Evolutionary conservation across 2,888 invertebrate genomes (phyloP).

Genomic region (Alloscopus bannaensis): DNA sequence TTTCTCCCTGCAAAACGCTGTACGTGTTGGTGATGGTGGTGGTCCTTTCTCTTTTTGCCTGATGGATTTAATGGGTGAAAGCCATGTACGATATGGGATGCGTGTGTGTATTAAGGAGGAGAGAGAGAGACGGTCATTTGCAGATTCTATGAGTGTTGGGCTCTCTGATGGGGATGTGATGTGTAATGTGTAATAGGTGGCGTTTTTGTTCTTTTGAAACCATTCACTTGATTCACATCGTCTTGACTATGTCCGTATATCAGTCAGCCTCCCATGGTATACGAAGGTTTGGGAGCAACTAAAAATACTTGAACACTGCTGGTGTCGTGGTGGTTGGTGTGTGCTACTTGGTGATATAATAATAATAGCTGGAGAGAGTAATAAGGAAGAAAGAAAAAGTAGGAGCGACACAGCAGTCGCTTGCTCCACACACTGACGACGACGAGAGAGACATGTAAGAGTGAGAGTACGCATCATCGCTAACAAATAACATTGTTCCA

Average conservation of each 20-base stretch:
- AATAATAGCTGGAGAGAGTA: slow-evolving; percentile 56
- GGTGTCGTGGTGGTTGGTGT: no score
- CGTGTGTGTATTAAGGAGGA: slow-evolving; percentile 44
- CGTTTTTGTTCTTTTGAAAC: slow-evolving; percentile 50
- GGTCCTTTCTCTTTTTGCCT: slow-evolving; percentile 39
- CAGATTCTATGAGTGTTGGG: slow-evolving; percentile 35
- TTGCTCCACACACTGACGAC: slow-evolving; percentile 19
- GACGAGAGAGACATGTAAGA: no score
- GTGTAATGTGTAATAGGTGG: slow-evolving; percentile 55
- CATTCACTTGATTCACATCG: slow-evolving; percentile 37
- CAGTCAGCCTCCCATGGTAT: slow-evolving; percentile 47
- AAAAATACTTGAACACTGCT: slow-evolving; percentile 16
- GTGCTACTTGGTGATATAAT: slow-evolving; percentile 48
- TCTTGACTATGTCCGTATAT: slow-evolving; percentile 56
- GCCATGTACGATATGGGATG: no score
- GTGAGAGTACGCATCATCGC: slow-evolving; percentile 64
- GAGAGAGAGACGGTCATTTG: slow-evolving; percentile 57
- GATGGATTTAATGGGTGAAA: slow-evolving; percentile 65
- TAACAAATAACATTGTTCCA: slow-evolving; percentile 68
- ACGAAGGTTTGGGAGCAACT: slow-evolving; percentile 34
- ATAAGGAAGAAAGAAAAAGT: slow-evolving; percentile 35
- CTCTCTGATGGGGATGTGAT: slow-evolving; percentile 52
- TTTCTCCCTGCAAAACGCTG: slow-evolving; percentile 25
- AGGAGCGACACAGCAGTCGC: slow-evolving; percentile 47
- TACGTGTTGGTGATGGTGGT: no score